Percentiles rank a stretch among this genome's conserved stretches.
These are phyloP conservation scores for Poeciliopsis infans DNA, from an alignment of 2,797 vertebrate genomes.

Conservation along the genomic window DNA sequence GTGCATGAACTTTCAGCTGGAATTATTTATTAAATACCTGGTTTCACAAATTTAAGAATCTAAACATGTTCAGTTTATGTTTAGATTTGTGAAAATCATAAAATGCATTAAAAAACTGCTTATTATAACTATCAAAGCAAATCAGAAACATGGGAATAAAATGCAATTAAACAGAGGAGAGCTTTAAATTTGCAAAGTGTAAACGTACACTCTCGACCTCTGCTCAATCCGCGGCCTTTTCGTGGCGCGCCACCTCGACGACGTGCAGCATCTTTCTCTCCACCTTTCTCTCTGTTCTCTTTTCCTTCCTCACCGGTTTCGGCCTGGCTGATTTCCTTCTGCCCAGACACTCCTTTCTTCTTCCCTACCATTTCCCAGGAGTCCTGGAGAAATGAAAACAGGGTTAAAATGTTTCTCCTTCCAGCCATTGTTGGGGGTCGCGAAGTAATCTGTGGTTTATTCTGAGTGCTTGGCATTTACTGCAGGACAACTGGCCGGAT, in stretches of 20 bases:
- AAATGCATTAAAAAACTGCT: not conserved
- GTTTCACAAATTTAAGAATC: not conserved
- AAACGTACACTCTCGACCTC: constrained; percentile 95
- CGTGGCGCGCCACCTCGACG: constrained; percentile 90
- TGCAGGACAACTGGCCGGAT: not conserved
- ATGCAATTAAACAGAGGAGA: not conserved
- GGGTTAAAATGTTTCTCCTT: constrained; percentile 8
- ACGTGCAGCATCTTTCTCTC: constrained; percentile 90
- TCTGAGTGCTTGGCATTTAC: not conserved
- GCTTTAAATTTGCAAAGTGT: not conserved
- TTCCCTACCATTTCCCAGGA: constrained; percentile 99
- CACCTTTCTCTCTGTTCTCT: constrained; percentile 91
- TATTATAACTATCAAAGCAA: not conserved
- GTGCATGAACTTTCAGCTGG: not conserved
- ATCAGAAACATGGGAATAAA: not conserved
- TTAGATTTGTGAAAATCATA: not conserved
- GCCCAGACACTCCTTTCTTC: constrained; percentile 96
- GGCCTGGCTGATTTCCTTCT: constrained; percentile 90
- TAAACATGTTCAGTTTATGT: not conserved
- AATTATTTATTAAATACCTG: not conserved
- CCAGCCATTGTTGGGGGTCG: not conserved
- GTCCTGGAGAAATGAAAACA: constrained; percentile 80
- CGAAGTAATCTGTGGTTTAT: not conserved
- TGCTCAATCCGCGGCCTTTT: constrained; percentile 90
- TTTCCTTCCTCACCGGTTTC: constrained; percentile 93